These are phyloP conservation scores for Apodemus agrarius DNA, from an alignment of 2,797 vertebrate species.

Conservation along the genomic window DNA sequence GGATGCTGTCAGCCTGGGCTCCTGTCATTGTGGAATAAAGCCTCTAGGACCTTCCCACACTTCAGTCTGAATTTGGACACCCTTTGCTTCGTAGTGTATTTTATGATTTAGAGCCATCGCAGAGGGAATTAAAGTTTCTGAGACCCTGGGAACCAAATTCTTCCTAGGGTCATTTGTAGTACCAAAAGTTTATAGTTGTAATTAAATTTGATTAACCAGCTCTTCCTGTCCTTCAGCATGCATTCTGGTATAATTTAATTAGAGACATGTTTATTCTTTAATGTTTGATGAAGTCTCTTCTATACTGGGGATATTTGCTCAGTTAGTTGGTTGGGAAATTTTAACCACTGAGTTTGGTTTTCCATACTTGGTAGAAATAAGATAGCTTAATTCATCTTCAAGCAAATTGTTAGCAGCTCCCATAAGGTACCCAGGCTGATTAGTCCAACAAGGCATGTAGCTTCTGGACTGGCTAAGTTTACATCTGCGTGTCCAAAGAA, in stretches of 20 bases:
- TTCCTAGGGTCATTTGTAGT: constrained; percentile 17
- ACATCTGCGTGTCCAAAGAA: neutral
- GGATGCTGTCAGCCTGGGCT: neutral
- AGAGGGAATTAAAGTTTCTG: neutral
- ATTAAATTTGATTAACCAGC: constrained; percentile 57
- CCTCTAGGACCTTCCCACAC: neutral
- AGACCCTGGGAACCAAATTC: constrained; percentile 2
- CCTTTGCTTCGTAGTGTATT: neutral
- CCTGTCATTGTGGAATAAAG: neutral
- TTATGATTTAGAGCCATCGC: neutral
- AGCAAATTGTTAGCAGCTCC: neutral
- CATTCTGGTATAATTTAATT: constrained; percentile 44
- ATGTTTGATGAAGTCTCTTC: constrained; percentile 5
- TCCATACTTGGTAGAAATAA: constrained; percentile 47
- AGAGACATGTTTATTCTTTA: constrained; percentile 17
- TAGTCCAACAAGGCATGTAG: neutral
- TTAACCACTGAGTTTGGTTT: constrained; percentile 33
- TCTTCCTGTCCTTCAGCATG: constrained; percentile 14
- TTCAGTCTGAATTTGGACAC: neutral
- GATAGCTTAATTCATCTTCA: neutral
- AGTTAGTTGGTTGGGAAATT: constrained; percentile 25
- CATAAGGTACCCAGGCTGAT: neutral
- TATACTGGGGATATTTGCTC: neutral
- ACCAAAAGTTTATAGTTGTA: neutral
- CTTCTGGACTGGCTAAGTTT: neutral